phyloP scores from a whole-genome alignment of 2,113 vertebrate species.

The Microcebus murinus region DNA sequence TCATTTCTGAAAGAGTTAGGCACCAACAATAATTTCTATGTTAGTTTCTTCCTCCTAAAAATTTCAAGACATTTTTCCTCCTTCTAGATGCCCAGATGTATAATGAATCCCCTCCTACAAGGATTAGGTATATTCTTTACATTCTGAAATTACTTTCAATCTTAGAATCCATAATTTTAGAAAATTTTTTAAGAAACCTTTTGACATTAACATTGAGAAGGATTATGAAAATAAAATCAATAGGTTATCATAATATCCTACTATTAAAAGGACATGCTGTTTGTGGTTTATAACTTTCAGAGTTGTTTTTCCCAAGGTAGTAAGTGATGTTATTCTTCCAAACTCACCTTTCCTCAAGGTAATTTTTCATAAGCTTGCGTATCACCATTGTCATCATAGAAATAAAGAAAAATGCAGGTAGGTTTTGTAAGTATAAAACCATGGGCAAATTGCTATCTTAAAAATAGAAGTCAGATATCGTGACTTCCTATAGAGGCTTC shows the following conservation, averaged over 20 bases:
- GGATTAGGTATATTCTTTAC: background rate
- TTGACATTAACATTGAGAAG: background rate
- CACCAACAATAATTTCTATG: background rate
- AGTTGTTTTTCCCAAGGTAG: background rate
- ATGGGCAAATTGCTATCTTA: background rate
- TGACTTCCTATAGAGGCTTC: background rate
- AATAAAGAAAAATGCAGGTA: background rate
- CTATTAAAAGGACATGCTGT: background rate
- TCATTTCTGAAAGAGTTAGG: background rate
- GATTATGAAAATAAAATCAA: background rate
- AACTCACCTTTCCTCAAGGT: background rate
- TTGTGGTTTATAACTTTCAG: background rate
- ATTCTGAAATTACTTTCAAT: slow-evolving; percentile 6
- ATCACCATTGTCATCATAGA: background rate
- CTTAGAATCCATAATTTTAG: background rate
- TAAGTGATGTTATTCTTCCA: background rate
- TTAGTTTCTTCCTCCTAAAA: background rate
- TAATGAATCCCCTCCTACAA: background rate
- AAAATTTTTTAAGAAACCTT: background rate
- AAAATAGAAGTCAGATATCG: slow-evolving; percentile 33
- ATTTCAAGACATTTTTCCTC: background rate
- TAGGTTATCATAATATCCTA: background rate
- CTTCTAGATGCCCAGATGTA: background rate
- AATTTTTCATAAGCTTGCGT: background rate
- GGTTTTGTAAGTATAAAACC: background rate